Conservation (phyloP, 92 coral and sea anemone genomes). For the Phymanthus crucifer region DNA sequence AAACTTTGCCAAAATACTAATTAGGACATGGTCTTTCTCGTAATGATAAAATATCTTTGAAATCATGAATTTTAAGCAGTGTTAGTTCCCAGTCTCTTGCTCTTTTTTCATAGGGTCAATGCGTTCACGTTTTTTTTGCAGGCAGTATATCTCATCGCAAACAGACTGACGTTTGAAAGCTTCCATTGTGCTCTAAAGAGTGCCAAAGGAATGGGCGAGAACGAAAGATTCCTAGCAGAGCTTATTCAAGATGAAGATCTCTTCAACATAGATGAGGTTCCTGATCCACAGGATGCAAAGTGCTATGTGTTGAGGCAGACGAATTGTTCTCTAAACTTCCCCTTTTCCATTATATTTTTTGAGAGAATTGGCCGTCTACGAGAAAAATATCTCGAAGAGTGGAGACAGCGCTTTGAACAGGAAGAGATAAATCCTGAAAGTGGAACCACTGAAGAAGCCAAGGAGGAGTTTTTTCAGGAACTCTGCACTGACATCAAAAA, state of each 20-base stretch:
- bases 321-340: slow-evolving; percentile 48
- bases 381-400: slow-evolving; percentile 19
- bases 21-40: too few species aligned
- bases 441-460: not conserved
- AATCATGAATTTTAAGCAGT: too few species aligned
- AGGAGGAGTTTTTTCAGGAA: slow-evolving; percentile 12
- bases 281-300: slow-evolving; percentile 46
- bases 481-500: slow-evolving; percentile 17
- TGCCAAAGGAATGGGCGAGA: slow-evolving; percentile 10
- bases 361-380: slow-evolving; percentile 45
- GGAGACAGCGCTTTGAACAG: slow-evolving; percentile 19
- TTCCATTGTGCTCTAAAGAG: slow-evolving; percentile 17
- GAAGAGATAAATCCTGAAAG: slow-evolving; percentile 3
- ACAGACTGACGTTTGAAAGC: slow-evolving; percentile 24
- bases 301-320: slow-evolving; percentile 35
- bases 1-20: too few species aligned
- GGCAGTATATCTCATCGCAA: slow-evolving; percentile 32
- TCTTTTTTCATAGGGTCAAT: too few species aligned
- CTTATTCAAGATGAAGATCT: slow-evolving; percentile 35
- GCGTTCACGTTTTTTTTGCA: not conserved
- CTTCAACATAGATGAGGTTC: slow-evolving; percentile 44
- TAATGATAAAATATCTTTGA: too few species aligned
- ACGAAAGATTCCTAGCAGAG: slow-evolving; percentile 16
- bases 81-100: too few species aligned
- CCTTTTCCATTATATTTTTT: slow-evolving; percentile 67